These are phyloP conservation scores for Julus scanicus DNA, from an alignment of 2,888 invertebrate species.

Conservation along the genomic window DNA sequence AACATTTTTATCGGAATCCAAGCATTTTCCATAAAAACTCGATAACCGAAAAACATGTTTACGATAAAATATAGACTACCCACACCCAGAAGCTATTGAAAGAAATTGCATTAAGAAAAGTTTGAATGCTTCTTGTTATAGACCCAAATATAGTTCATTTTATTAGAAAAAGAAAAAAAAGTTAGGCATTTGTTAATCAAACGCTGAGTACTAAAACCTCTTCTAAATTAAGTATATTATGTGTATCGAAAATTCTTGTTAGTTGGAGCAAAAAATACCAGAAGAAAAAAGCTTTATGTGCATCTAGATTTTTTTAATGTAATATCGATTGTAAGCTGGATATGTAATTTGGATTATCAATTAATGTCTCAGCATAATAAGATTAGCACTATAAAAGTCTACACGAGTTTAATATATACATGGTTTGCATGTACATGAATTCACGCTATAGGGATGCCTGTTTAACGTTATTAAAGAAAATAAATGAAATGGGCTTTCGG, in stretches of 20 bases:
- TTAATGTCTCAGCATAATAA: not conserved
- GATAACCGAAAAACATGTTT: conserved; percentile 13
- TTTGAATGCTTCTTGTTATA: not conserved
- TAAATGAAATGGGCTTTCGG: not conserved
- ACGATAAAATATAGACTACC: not conserved
- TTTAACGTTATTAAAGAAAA: not conserved
- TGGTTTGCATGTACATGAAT: not conserved
- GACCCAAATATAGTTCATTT: too few species aligned
- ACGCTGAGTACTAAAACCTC: too few species aligned
- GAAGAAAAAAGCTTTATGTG: too few species aligned
- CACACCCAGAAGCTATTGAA: not conserved
- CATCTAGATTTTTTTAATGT: too few species aligned
- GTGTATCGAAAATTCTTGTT: too few species aligned
- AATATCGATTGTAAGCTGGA: too few species aligned
- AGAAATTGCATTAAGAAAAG: not conserved
- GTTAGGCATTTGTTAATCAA: too few species aligned
- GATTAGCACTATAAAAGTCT: not conserved
- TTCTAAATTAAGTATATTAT: too few species aligned
- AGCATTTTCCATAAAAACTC: not conserved
- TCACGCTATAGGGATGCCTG: not conserved
- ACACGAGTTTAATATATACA: not conserved
- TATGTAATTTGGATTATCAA: not conserved
- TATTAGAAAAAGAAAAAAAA: too few species aligned
- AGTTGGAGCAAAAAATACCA: too few species aligned
- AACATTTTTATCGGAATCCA: not conserved